Evolutionary conservation across 1,140 invertebrate species (phyloP).

Genomic region (Saxidomus purpurata): DNA sequence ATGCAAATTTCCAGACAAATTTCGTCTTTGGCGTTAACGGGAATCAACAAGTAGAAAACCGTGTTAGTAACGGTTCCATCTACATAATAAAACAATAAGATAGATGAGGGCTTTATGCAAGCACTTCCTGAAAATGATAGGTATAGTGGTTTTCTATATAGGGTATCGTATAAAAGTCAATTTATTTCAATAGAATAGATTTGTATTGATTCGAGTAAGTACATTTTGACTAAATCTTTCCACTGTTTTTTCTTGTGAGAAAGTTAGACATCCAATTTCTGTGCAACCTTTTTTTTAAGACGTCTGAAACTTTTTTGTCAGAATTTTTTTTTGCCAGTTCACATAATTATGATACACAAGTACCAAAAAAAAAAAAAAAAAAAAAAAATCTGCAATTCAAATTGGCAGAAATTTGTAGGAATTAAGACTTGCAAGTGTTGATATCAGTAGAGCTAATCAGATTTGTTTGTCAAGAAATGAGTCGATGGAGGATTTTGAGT

Average conservation of each 20-base stretch:
- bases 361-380: too few species aligned
- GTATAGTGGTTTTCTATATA: not conserved
- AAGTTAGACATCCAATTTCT: too few species aligned
- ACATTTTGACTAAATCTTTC: too few species aligned
- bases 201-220: conserved; percentile 22
- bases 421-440: not conserved
- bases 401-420: conserved; percentile 6
- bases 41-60: not conserved
- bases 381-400: not conserved
- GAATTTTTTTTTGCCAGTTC: not conserved
- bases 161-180: not conserved
- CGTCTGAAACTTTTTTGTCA: too few species aligned
- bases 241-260: too few species aligned
- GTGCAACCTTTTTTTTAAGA: too few species aligned
- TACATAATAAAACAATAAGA: not conserved
- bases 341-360: too few species aligned
- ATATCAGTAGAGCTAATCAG: not conserved
- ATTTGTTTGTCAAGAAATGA: not conserved
- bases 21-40: not conserved
- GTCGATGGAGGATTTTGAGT: not conserved
- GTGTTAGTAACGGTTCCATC: not conserved
- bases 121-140: not conserved
- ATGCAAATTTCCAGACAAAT: conserved; percentile 31
- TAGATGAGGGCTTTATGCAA: not conserved
- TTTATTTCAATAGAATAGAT: not conserved